Evolutionary conservation across 2,113 vertebrate species (phyloP).

Genomic region (Arothron firmamentum): DNA sequence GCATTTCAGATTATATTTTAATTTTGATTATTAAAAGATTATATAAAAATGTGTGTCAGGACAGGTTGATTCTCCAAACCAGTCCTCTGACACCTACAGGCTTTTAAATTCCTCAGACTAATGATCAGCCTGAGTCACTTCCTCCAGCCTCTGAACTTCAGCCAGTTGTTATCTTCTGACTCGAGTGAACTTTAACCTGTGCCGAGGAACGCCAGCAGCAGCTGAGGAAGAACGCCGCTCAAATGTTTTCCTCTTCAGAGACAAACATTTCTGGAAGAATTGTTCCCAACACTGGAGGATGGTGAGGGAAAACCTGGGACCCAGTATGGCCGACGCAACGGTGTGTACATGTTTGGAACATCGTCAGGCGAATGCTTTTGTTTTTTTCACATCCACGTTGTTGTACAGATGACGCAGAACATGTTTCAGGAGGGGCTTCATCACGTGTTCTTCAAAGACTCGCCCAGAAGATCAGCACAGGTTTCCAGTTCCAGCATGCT

Average conservation of each 20-base stretch:
- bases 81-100: not conserved
- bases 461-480: not conserved
- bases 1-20: too few relatives aligned
- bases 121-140: constrained; percentile 16
- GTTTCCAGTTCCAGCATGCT: constrained; percentile 25
- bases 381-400: not conserved
- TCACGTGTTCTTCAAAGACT: constrained; percentile 69
- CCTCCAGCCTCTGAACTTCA: constrained; percentile 51
- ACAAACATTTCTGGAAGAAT: not conserved
- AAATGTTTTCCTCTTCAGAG: constrained; percentile 9
- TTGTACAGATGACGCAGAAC: constrained; percentile 63
- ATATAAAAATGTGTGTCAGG: too few relatives aligned
- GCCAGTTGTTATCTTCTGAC: constrained; percentile 27
- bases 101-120: constrained; percentile 23
- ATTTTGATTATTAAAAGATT: too few relatives aligned
- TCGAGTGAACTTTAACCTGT: constrained; percentile 49
- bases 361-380: too few relatives aligned
- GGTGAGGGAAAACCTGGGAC: constrained; percentile 24
- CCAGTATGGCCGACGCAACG: not conserved
- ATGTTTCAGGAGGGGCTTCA: constrained; percentile 77
- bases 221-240: not conserved
- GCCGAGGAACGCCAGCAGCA: constrained; percentile 7
- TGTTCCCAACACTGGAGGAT: constrained; percentile 13
- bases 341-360: not conserved
- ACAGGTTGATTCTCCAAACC: not conserved